Conservation (phyloP, 2,113 vertebrate species). For the Phaethornis superciliosus region DNA sequence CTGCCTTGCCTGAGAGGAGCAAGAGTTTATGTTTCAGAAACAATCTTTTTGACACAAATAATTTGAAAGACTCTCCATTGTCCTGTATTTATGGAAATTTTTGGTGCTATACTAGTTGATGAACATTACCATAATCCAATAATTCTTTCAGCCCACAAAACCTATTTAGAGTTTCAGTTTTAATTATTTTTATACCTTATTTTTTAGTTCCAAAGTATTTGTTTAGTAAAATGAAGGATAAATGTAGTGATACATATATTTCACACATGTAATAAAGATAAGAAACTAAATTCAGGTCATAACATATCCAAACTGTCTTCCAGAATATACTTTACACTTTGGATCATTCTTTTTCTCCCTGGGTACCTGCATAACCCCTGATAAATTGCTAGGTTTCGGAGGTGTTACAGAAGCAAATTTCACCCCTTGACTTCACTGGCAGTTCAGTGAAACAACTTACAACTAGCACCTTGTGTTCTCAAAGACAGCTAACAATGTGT, state of each 20-base stretch:
- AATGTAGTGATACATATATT: not conserved
- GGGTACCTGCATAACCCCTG: not conserved
- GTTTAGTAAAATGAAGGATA: not conserved
- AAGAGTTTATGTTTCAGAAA: not conserved
- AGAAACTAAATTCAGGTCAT: conserved; percentile 40
- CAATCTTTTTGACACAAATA: not conserved
- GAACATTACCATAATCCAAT: not conserved
- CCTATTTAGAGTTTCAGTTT: not conserved
- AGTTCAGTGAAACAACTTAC: not conserved
- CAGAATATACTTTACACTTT: not conserved
- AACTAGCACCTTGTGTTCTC: not conserved
- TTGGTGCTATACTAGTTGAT: not conserved
- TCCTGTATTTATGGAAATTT: not conserved
- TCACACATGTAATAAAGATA: conserved; percentile 4
- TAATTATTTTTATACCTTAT: not conserved
- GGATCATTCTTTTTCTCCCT: not conserved
- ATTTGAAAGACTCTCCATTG: not conserved
- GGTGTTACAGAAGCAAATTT: not conserved
- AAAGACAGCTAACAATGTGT: not conserved
- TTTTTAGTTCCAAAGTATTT: not conserved
- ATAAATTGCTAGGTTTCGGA: not conserved
- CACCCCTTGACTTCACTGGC: not conserved
- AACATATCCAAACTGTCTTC: conserved; percentile 6
- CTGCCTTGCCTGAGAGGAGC: not conserved
- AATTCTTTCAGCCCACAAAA: not conserved